A percentile compares a stretch with the other conserved stretches of the same genome.
phyloP scores from a whole-genome alignment of 1,140 invertebrate species.

The Caenorhabditis briggsae region DNA sequence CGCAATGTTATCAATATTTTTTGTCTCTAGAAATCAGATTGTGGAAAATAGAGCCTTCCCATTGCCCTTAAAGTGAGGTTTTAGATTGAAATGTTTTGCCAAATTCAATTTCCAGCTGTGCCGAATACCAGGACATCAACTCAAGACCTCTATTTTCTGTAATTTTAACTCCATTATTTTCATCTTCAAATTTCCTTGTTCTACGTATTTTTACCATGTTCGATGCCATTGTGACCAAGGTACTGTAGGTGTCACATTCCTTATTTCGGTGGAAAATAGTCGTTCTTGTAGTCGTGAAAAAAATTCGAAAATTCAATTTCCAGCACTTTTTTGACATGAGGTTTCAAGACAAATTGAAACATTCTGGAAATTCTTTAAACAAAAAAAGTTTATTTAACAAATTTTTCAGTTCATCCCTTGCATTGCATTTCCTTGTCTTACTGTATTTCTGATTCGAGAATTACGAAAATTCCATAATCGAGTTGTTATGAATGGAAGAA shows the following conservation, averaged over 20 bases:
- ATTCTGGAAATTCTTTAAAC: no score
- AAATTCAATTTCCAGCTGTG: background rate
- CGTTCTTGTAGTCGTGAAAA: no score
- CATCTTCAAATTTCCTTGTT: background rate
- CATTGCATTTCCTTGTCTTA: background rate
- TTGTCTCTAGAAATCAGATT: background rate
- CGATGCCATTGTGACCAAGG: slow-evolving; percentile 5
- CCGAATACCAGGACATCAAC: background rate
- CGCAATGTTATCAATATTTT: background rate
- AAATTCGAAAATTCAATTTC: no score
- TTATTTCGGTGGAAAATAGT: background rate
- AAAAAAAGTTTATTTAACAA: no score
- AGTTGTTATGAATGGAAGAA: background rate
- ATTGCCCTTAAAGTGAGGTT: background rate
- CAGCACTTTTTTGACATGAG: no score
- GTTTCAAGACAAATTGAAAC: no score
- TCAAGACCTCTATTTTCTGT: background rate
- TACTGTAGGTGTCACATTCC: background rate
- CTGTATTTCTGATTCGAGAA: background rate
- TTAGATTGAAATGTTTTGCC: background rate
- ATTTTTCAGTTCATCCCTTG: slow-evolving; percentile 9
- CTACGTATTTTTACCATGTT: background rate
- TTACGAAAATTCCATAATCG: background rate
- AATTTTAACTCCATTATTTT: background rate
- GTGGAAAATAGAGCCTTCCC: background rate